Evolutionary conservation across 2,797 vertebrate genomes (phyloP).

Genomic region (Falco biarmicus): DNA sequence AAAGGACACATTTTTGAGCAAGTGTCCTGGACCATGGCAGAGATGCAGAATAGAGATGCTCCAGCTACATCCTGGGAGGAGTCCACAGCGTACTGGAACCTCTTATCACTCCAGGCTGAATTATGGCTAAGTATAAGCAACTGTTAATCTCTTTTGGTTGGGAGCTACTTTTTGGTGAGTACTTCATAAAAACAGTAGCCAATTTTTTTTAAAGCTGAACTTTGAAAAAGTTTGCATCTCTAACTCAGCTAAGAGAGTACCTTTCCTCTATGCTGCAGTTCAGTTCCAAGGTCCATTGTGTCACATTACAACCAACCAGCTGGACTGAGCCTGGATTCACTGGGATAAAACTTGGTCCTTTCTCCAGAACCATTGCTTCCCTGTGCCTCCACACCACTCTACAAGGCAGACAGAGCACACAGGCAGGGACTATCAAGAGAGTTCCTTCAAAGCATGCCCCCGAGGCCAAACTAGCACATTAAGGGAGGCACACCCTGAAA

Average conservation of each 20-base stretch:
- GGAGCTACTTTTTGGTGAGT: background rate
- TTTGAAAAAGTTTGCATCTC: background rate
- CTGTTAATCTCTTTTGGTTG: background rate
- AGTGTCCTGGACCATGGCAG: background rate
- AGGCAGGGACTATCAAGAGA: background rate
- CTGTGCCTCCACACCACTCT: background rate
- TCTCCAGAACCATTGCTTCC: background rate
- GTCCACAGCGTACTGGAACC: rapidly evolving
- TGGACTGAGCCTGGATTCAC: background rate
- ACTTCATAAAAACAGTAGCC: background rate
- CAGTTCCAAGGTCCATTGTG: background rate
- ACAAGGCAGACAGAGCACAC: background rate
- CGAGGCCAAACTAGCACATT: background rate
- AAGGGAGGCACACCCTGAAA: background rate
- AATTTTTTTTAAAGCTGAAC: background rate
- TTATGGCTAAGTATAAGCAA: background rate
- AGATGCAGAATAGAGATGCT: background rate
- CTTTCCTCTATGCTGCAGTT: background rate
- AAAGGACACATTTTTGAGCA: background rate
- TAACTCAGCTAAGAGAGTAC: background rate
- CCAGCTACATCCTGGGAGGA: background rate
- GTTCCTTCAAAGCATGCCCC: rapidly evolving
- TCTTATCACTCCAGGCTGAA: background rate
- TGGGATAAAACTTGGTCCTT: background rate
- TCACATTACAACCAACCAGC: background rate